Base-by-base conservation (phyloP, 1,140 invertebrate species). In the Monochamus saltuarius region DNA sequence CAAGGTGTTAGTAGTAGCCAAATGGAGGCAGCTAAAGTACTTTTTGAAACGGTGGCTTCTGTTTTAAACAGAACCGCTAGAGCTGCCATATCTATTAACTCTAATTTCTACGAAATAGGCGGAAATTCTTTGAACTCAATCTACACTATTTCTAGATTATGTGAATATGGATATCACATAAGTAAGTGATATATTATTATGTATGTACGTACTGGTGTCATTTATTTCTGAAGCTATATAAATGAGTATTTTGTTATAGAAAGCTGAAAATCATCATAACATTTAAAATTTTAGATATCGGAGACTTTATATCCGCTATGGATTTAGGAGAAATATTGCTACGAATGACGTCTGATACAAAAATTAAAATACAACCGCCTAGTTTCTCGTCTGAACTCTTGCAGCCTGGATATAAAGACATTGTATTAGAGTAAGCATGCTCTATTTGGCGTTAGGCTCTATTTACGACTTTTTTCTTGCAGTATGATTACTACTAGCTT, bases 111-210 rank as follows among this genome's bases (percentile, higher is more conserved):
- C 70, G 84, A 91, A 57, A 79, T 93, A 29, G 92, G 92, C 10
- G 91, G 92, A 14, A 92, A 94, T 71, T 94, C 91, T 0, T 78
- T 95, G 1, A 94, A 94, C 72, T 92, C 90, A 0, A 86, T 94
- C 37, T 88, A 85, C 56, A 91, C 89, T 0, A 88, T 94, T 4
- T 89, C 89, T 0, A 83, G 85, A 68, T 75, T 94, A 37, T 79
- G 83, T n/a, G 88, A 92, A 49, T 84, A 86, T 69, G 90, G 90
- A 59, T 92, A 87, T 72, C 80, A 83, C 59, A 89, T 94, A 60
- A 84, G 87, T 86, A 75, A 79, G 77, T 77, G n/a, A 49, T 55
- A 34, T 38, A 49, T 10, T 45, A 42, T 56, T 22, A n/a, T n/a
- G n/a, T 56, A 37, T 22, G 10, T 47, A 34, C 38, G 43, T n/a